phyloP scores from a whole-genome alignment of 2,797 vertebrate genomes.

The Borostomias antarcticus region DNA sequence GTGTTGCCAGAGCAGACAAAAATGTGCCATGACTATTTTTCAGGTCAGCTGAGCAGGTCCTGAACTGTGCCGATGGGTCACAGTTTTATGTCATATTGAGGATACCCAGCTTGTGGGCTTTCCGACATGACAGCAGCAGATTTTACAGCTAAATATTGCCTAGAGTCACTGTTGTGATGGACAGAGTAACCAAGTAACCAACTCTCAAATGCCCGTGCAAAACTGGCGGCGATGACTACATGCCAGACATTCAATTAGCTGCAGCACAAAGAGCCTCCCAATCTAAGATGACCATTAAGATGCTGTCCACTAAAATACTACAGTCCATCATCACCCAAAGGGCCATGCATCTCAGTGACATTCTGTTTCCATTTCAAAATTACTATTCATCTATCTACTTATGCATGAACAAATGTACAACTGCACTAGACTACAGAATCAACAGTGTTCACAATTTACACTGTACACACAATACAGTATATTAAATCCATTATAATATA shows the following conservation, averaged over 20 bases:
- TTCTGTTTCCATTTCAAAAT: constrained; percentile 1
- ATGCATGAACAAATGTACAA: not conserved
- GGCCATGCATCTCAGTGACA: constrained; percentile 2
- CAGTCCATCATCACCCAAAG: constrained; percentile 7
- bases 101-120: not conserved
- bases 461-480: not conserved
- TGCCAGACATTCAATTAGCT: constrained; percentile 42
- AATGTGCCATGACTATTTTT: not conserved
- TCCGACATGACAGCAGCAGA: not conserved
- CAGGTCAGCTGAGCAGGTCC: not conserved
- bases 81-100: not conserved
- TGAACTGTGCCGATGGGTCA: constrained; percentile 5
- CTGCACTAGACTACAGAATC: constrained; percentile 1
- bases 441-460: constrained; percentile 5
- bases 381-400: not conserved
- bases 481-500: constrained; percentile 5
- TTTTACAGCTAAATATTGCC: not conserved
- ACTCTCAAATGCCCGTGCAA: not conserved
- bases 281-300: constrained; percentile 30
- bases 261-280: constrained; percentile 29
- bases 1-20: not conserved
- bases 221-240: constrained; percentile 22
- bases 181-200: constrained; percentile 13
- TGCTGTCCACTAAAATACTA: constrained; percentile 24
- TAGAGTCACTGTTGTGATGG: not conserved